Evolutionary conservation across 2,888 invertebrate species (phyloP), one percentile per base, ranked within the genome.

Genomic region (Epinotia ramella): DNA sequence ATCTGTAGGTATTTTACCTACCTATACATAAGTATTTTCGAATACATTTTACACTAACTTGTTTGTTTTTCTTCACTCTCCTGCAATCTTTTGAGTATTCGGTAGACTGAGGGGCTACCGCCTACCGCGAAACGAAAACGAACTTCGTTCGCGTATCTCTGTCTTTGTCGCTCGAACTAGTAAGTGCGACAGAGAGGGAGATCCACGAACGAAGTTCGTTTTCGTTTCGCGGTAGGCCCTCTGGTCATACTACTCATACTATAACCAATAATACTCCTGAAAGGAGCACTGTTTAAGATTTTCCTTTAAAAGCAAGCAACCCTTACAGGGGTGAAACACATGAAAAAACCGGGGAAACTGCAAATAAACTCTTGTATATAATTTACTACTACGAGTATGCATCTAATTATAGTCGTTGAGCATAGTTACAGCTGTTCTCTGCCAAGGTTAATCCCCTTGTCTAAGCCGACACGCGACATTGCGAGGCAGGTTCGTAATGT

Each of bases 401-500:
- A 1, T 44, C 59, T 46, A 28, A 44, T 46, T 60, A 44, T 46
- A 60, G 69, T 69, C n/a, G n/a, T 12, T 28, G 28, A 80, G 79
- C 80, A 76, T 78, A 73, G 78, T 69, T 82, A 81, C 79, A 81
- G 81, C 79, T 77, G 81, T 82, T 88, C 89, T 89, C 87, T 89
- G 40, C 68, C 76, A 76, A 77, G 73, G 76, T 87, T 90, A 89
- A 88, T 86, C 87, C 83, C 79, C 81, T 73, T 83, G 89, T 88
- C 89, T 89, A 89, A 89, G 88, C 85, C 89, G 87, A 80, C 86
- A 84, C 86, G 85, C 86, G 88, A 89, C 88, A 89, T 89, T 89
- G 88, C 79, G 80, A 80, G 79, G 80, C 81, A 79, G 80, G 82
- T 80, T 82, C 49, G 75, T 77, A 78, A 53, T 53, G 57, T 87